These are phyloP conservation scores for Dallia pectoralis DNA, from an alignment of 2,797 vertebrate species.

Conservation along the genomic window DNA sequence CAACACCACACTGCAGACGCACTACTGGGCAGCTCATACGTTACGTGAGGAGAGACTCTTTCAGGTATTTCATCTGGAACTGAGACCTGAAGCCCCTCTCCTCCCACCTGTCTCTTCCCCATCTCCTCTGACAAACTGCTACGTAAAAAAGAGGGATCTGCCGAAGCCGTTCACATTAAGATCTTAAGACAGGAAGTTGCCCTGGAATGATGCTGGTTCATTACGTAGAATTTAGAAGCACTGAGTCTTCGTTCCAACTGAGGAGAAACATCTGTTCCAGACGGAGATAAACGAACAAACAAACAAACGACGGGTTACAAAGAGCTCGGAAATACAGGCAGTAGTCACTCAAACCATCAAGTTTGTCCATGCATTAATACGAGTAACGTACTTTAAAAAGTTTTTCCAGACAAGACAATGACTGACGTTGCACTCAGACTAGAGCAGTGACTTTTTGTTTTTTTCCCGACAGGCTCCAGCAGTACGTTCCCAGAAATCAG, in stretches of 20 bases:
- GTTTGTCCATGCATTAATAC: background rate
- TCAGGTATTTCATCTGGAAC: too few species aligned
- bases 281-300: background rate
- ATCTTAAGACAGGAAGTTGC: background rate
- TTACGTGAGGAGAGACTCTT: too few species aligned
- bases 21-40: too few species aligned
- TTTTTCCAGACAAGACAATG: too few species aligned
- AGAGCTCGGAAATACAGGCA: too few species aligned
- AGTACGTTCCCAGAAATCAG: background rate
- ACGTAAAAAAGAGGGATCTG: conserved; percentile 16
- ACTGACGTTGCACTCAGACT: too few species aligned
- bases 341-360: too few species aligned
- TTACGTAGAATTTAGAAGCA: background rate
- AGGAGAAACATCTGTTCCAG: background rate
- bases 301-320: background rate
- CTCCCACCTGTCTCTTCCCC: background rate
- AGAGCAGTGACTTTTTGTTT: background rate
- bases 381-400: background rate
- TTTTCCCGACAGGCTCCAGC: background rate
- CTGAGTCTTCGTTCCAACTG: background rate
- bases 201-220: conserved; percentile 5
- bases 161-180: conserved; percentile 28
- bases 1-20: too few species aligned
- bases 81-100: background rate
- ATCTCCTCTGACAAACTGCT: background rate